Evolutionary conservation across 2,113 vertebrate species (phyloP), one percentile per base, ranked within the genome.

Genomic region (Gallinago jamesoni): DNA sequence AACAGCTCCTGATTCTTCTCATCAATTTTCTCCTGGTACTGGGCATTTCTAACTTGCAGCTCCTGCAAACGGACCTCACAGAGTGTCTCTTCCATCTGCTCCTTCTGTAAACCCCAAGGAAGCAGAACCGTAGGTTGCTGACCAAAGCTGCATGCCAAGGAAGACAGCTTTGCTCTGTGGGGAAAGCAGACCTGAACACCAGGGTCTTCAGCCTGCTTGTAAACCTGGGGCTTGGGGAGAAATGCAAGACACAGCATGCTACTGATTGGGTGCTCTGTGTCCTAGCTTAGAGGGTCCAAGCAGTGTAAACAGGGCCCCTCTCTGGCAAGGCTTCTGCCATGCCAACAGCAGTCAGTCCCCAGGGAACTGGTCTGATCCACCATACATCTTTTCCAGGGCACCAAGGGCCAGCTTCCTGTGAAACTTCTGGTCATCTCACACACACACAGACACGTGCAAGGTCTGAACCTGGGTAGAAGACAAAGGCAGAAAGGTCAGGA

Each of bases 41-140:
- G 98, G 24, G 95, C 95, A 24, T 98, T 98, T 96, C 97, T 97
- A 4, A 98, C 98, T 94, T 98, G 98, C 84, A 98, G 92, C 94
- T 98, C 97, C 96, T 98, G 97, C 74, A 98, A 98, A 73, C 97
- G 98, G 8, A 98, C 96, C 4, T 98, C 97, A 1, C 76, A 87
- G 57, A 98, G 69, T 1, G 93, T 93, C 41, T 98, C 98, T 3
- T 97, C 97, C 85, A 97, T 96, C 90, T 98, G 97, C 91, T 98
- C 98, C 91, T 98, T 98, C 98, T 98, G 95, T 17, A 93, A 72
- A 63, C 43, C 85, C 59, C 75, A 52, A 53, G 84, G 15, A 87
- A 73, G n/a, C 75, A 75, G 43, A 86, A 62, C 56, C 48, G 43
- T 53, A 25, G 19, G 27, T 19, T 50, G 12, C 23, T 59, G 50